Conservation (phyloP, 37 sponge, comb jelly and placozoan species). For the Mnemiopsis leidyi region DNA sequence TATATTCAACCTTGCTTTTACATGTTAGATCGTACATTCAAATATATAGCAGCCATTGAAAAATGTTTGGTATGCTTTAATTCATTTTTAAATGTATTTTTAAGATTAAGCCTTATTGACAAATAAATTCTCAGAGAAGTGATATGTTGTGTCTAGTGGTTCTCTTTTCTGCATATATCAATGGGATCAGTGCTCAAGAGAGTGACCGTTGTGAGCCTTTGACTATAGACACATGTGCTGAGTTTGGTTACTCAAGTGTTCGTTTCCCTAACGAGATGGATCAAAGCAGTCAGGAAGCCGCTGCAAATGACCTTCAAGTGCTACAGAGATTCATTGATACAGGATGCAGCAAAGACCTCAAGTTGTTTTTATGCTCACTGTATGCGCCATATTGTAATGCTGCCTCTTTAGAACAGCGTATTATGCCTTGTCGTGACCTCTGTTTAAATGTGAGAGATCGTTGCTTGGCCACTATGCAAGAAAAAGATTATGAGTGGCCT, state of each 20-base stretch:
- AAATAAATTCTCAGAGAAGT: background rate
- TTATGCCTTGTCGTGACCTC: slow-evolving; percentile 15
- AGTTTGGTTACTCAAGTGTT: slow-evolving; percentile 39
- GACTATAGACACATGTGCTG: background rate
- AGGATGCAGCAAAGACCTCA: slow-evolving; percentile 13
- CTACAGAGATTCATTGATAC: slow-evolving; percentile 41
- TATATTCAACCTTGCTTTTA: too few species aligned
- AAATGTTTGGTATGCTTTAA: too few species aligned
- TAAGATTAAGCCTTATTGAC: too few species aligned
- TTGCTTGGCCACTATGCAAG: background rate
- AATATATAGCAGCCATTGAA: too few species aligned
- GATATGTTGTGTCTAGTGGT: background rate
- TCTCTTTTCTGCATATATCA: background rate
- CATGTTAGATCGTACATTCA: too few species aligned
- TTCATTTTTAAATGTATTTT: too few species aligned
- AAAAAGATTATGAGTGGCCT: slow-evolving; percentile 16
- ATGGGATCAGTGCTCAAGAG: background rate
- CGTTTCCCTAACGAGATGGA: slow-evolving; percentile 31
- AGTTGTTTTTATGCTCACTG: background rate
- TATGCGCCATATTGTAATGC: slow-evolving; percentile 30
- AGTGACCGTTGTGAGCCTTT: background rate
- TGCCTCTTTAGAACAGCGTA: background rate
- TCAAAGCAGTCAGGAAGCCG: background rate
- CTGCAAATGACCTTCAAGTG: background rate
- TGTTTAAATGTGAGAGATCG: slow-evolving; percentile 31